phyloP scores from a whole-genome alignment of 1,140 invertebrate species.

The Battus philenor region DNA sequence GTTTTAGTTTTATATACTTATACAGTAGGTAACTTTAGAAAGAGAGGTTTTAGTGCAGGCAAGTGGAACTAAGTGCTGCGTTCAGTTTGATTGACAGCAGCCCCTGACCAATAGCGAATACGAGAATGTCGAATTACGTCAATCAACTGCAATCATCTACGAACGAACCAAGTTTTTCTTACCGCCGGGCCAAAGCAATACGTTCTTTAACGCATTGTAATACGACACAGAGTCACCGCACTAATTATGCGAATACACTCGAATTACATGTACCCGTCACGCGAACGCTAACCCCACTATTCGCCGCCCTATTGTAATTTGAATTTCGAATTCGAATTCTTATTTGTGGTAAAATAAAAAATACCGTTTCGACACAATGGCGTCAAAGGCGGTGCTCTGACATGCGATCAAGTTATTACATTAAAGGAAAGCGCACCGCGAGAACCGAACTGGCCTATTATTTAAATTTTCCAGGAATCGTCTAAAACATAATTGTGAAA shows the following conservation, averaged over 20 bases:
- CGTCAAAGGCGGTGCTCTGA: constrained; percentile 73
- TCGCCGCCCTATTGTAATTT: constrained; percentile 74
- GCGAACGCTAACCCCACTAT: constrained; percentile 72
- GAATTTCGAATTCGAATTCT: constrained; percentile 75
- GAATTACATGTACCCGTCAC: constrained; percentile 50
- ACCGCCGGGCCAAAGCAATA: constrained; percentile 18
- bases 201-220: constrained; percentile 34
- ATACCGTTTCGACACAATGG: constrained; percentile 73
- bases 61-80: constrained; percentile 42
- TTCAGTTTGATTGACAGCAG: constrained; percentile 78
- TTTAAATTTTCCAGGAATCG: constrained; percentile 61
- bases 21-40: constrained; percentile 2
- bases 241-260: constrained; percentile 40
- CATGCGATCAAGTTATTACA: constrained; percentile 76
- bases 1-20: background rate
- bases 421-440: constrained; percentile 68
- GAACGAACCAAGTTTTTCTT: constrained; percentile 26
- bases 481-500: constrained; percentile 29
- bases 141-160: constrained; percentile 72
- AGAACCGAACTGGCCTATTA: constrained; percentile 42
- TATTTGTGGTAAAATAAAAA: constrained; percentile 74
- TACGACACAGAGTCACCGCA: constrained; percentile 32
- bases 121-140: constrained; percentile 79
- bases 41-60: constrained; percentile 29
- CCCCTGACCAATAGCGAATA: constrained; percentile 79